Conservation (phyloP, 2,113 vertebrate species). For the Zosterops hypoxanthus region DNA sequence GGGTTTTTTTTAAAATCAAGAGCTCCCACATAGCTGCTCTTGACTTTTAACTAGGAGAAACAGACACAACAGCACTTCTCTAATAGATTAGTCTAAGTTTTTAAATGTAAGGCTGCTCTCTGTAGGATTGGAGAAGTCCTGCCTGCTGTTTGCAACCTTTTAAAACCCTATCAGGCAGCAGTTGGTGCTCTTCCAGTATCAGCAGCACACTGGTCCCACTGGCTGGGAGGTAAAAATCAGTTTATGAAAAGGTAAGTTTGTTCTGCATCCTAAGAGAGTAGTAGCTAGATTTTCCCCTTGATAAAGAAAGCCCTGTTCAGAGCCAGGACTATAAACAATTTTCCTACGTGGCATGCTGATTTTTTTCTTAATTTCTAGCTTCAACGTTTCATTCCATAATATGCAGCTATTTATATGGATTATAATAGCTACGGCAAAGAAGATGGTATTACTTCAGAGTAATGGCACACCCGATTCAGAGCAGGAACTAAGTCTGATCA, state of each 20-base stretch:
- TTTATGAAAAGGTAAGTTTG: neutral
- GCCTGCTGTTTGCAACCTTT: neutral
- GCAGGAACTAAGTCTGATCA: neutral
- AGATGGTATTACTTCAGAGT: neutral
- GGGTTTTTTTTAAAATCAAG: neutral
- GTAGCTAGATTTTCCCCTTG: neutral
- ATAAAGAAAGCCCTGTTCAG: neutral
- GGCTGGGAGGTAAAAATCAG: neutral
- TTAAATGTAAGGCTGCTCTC: conserved; percentile 16
- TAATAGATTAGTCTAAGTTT: neutral
- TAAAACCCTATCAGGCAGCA: neutral
- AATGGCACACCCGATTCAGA: neutral
- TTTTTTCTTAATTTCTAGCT: neutral
- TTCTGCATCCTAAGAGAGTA: neutral
- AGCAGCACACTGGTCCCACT: neutral
- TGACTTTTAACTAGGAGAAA: neutral
- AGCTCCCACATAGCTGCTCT: neutral
- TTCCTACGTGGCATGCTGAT: neutral
- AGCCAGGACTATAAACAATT: neutral
- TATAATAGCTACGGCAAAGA: neutral
- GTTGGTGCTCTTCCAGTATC: neutral
- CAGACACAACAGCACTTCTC: neutral
- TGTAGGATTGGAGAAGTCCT: neutral
- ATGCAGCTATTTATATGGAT: neutral
- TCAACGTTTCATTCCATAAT: neutral